Conservation (phyloP, 2,113 vertebrate species). For the Polypterus senegalus region DNA sequence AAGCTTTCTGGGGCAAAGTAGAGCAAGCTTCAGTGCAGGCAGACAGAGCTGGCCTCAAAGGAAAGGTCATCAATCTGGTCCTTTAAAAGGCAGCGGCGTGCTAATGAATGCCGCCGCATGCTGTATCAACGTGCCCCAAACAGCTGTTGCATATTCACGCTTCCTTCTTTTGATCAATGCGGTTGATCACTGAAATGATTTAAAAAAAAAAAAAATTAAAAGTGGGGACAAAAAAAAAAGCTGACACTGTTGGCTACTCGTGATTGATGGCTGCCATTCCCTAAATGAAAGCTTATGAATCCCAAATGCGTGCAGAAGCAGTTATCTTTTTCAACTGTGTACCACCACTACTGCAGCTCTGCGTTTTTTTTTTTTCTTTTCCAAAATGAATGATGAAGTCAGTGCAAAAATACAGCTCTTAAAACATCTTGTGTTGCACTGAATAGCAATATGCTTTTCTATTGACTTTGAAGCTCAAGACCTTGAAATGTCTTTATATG, state of each 20-base stretch:
- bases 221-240: slow-evolving; percentile 11
- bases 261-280: slow-evolving; percentile 45
- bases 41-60: slow-evolving; percentile 25
- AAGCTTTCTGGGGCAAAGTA: slow-evolving; percentile 30
- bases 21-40: slow-evolving; percentile 19
- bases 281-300: slow-evolving; percentile 45
- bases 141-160: slow-evolving; percentile 30
- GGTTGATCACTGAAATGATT: slow-evolving; percentile 16
- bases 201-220: too few species aligned
- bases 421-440: slow-evolving; percentile 22
- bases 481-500: slow-evolving; percentile 20
- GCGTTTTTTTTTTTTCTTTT: slow-evolving; percentile 36
- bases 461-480: slow-evolving; percentile 22
- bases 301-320: slow-evolving; percentile 32
- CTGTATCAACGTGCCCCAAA: slow-evolving; percentile 23
- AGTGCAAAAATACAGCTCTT: slow-evolving; percentile 30
- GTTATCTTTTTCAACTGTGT: slow-evolving; percentile 32
- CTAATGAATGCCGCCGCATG: slow-evolving; percentile 35
- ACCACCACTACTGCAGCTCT: slow-evolving; percentile 20
- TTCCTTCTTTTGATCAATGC: slow-evolving; percentile 25
- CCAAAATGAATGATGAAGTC: slow-evolving; percentile 39
- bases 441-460: slow-evolving; percentile 31
- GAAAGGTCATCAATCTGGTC: slow-evolving; percentile 34
- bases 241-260: slow-evolving; percentile 19
- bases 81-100: slow-evolving; percentile 18